These are phyloP conservation scores for Thyatira batis DNA, from an alignment of 2,888 invertebrate species.

Conservation along the genomic window DNA sequence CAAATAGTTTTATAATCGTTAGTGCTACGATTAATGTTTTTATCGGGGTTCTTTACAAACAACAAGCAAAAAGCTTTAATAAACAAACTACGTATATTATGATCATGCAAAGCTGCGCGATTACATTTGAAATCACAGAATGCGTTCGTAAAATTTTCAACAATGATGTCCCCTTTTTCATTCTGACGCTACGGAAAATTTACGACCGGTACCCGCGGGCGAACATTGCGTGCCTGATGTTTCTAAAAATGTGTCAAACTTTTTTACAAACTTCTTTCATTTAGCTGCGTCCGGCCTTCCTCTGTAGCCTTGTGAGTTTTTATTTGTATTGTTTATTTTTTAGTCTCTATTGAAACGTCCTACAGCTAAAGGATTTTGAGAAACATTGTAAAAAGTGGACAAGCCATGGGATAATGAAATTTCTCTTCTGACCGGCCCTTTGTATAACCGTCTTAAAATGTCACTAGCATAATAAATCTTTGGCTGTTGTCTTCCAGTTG, in stretches of 20 bases:
- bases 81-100: constrained; percentile 33
- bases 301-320: constrained; percentile 71
- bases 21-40: constrained; percentile 3
- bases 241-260: constrained; percentile 83
- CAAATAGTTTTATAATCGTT: constrained; percentile 18
- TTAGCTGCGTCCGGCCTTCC: constrained; percentile 76
- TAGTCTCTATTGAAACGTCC: constrained; percentile 76
- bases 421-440: constrained; percentile 49
- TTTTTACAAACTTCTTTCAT: constrained; percentile 81
- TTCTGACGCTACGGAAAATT: constrained; percentile 79
- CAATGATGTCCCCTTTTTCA: constrained; percentile 80
- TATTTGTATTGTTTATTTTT: constrained; percentile 77
- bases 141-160: constrained; percentile 74
- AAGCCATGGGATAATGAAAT: constrained; percentile 63
- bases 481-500: constrained; percentile 2
- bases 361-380: constrained; percentile 64
- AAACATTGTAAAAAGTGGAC: constrained; percentile 61
- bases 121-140: constrained; percentile 60
- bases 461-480: constrained; percentile 9
- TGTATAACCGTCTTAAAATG: constrained; percentile 27
- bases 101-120: constrained; percentile 57
- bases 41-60: neutral
- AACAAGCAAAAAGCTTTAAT: constrained; percentile 15
- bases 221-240: constrained; percentile 78
- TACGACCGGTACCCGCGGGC: constrained; percentile 72